Percentiles rank a stretch among this genome's conserved stretches.
Conservation (phyloP, 2,888 invertebrate genomes). For the Xestoiulus laeticollis region DNA sequence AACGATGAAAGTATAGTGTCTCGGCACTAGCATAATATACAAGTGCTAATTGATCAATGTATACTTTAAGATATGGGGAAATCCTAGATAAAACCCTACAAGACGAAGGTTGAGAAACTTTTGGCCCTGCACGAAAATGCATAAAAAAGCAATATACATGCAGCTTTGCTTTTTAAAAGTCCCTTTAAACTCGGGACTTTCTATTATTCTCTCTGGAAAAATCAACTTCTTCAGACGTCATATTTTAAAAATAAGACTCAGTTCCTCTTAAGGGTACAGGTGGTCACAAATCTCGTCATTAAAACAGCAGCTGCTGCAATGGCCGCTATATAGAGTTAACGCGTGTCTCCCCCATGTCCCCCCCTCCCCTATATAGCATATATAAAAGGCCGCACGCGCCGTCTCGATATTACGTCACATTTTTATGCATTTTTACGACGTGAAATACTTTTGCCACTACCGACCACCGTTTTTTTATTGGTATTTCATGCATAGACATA, state of each 20-base stretch:
- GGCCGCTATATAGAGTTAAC: neutral
- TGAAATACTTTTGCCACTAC: neutral
- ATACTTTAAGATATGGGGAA: slow-evolving; percentile 24
- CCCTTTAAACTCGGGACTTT: neutral
- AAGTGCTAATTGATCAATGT: slow-evolving; percentile 29
- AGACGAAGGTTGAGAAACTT: slow-evolving; percentile 31
- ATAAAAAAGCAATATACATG: slow-evolving; percentile 1
- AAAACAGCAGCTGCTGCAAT: slow-evolving; percentile 25
- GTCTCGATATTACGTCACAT: slow-evolving; percentile 40
- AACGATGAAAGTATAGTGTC: slow-evolving; percentile 21
- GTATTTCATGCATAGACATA: neutral
- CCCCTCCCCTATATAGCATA: neutral
- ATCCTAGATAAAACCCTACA: neutral
- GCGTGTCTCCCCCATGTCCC: neutral
- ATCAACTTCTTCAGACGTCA: slow-evolving; percentile 40
- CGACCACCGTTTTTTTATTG: slow-evolving; percentile 31
- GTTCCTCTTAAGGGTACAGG: slow-evolving; percentile 28
- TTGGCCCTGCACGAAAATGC: slow-evolving; percentile 12
- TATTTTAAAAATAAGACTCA: slow-evolving; percentile 36
- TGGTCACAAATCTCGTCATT: slow-evolving; percentile 39
- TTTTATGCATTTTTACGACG: neutral
- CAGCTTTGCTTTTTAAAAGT: slow-evolving; percentile 23
- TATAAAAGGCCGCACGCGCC: slow-evolving; percentile 40
- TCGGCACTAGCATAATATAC: slow-evolving; percentile 1
- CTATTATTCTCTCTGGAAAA: neutral